Evolutionary conservation across 2,797 vertebrate genomes (phyloP).

Genomic region (Parotocinclus haroldoi): DNA sequence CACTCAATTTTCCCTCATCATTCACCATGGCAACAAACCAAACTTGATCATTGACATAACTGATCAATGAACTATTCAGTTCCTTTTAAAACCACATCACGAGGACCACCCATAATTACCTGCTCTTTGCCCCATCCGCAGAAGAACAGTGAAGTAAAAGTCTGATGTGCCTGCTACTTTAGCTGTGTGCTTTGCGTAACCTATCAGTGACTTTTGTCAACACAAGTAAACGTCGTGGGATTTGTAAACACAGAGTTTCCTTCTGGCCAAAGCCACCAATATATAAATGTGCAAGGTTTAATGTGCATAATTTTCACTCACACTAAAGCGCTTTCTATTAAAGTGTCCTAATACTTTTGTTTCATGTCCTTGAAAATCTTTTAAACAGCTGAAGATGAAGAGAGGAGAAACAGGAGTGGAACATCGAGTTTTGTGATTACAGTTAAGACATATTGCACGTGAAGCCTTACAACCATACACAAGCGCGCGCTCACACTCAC

Average conservation of each 20-base stretch:
- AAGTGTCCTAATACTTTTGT: conserved; percentile 27
- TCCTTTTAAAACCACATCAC: neutral
- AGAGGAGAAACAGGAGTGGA: conserved; percentile 3
- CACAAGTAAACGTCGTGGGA: too few relatives aligned
- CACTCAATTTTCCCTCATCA: too few relatives aligned
- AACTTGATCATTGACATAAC: too few relatives aligned
- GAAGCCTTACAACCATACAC: conserved; percentile 40
- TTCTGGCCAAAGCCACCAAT: neutral
- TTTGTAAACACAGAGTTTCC: neutral
- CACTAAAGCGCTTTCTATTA: conserved; percentile 34
- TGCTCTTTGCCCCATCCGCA: neutral
- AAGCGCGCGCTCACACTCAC: conserved; percentile 24
- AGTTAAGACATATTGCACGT: conserved; percentile 68
- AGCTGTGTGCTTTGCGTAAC: neutral
- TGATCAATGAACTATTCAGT: too few relatives aligned
- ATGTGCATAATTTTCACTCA: conserved; percentile 26
- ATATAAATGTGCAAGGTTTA: conserved; percentile 32
- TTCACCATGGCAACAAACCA: too few relatives aligned
- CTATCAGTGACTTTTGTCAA: too few relatives aligned
- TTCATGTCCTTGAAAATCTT: conserved; percentile 24
- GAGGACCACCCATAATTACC: neutral
- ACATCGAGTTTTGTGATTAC: conserved; percentile 39
- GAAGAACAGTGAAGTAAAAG: neutral
- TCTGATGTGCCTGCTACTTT: neutral
- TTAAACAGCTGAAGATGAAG: conserved; percentile 6